phyloP scores from a whole-genome alignment of 2,113 vertebrate genomes.

The Ophiodon elongatus region DNA sequence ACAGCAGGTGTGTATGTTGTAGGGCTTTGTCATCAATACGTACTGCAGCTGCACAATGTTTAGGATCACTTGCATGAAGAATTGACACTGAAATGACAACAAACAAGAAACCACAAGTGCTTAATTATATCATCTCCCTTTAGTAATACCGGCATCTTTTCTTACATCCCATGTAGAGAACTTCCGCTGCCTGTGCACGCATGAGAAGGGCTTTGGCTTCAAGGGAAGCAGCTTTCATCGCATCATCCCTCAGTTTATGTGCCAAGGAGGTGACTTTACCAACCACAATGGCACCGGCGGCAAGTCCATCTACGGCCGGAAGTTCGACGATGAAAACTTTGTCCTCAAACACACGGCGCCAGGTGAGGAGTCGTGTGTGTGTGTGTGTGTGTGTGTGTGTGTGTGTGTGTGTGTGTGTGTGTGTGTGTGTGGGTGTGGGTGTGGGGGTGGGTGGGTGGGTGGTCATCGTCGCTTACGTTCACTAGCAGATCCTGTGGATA shows the following conservation, averaged over 20 bases:
- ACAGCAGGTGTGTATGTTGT: conserved; percentile 86
- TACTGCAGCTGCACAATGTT: neutral
- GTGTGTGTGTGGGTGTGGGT: neutral
- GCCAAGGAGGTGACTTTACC: conserved; percentile 97
- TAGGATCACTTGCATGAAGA: neutral
- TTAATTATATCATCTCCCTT: neutral
- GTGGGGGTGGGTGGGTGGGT: too few species aligned
- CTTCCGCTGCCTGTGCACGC: conserved; percentile 96
- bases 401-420: neutral
- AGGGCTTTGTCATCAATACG: neutral
- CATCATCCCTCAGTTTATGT: conserved; percentile 99
- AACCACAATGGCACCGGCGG: conserved; percentile 98
- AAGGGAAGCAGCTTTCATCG: conserved; percentile 98
- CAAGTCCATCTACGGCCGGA: conserved; percentile 96
- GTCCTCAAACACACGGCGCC: conserved; percentile 95
- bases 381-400: neutral
- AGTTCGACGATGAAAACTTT: conserved; percentile 99
- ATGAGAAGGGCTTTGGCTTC: conserved; percentile 96
- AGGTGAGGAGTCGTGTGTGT: conserved; percentile 81
- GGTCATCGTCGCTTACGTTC: neutral
- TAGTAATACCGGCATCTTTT: neutral
- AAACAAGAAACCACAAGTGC: neutral
- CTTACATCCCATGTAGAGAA: conserved; percentile 84
- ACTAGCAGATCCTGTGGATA: neutral
- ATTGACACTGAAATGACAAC: neutral